phyloP scores from a whole-genome alignment of 2,113 vertebrate species.

The Tor tambroides region DNA sequence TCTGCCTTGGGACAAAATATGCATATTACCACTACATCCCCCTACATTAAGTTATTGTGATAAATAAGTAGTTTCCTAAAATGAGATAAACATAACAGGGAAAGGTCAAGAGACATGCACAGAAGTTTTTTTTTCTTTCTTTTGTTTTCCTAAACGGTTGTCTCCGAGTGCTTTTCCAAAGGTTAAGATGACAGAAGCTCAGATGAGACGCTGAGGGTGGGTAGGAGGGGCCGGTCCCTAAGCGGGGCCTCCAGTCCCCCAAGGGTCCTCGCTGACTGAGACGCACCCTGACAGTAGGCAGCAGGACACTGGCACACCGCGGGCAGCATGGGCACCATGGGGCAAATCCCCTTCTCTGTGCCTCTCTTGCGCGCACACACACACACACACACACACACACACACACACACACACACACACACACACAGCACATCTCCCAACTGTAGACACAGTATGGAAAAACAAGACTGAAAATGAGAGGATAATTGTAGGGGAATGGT shows the following conservation, averaged over 20 bases:
- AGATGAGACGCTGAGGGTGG: conserved; percentile 66
- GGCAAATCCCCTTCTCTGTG: conserved; percentile 60
- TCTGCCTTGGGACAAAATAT: conserved; percentile 35
- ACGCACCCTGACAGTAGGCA: conserved; percentile 81
- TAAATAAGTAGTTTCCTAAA: conserved; percentile 50
- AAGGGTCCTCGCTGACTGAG: conserved; percentile 79
- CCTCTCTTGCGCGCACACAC: conserved; percentile 13
- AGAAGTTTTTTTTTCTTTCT: conserved; percentile 64
- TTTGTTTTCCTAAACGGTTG: conserved; percentile 87
- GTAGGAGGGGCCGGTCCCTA: conserved; percentile 66
- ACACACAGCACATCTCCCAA: not conserved
- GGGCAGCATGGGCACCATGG: conserved; percentile 71
- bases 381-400: not conserved
- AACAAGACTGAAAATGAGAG: not conserved
- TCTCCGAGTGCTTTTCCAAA: conserved; percentile 84
- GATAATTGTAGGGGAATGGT: not conserved
- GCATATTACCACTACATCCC: conserved; percentile 11
- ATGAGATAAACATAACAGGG: conserved; percentile 51
- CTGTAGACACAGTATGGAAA: not conserved
- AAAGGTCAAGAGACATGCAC: conserved; percentile 57
- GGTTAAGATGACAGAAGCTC: conserved; percentile 87
- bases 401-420: not conserved
- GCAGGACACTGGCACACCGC: conserved; percentile 76
- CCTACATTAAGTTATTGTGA: conserved; percentile 48
- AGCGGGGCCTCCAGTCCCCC: conserved; percentile 59